Evolutionary conservation across 1,140 invertebrate genomes (phyloP), one percentile per base, ranked within the genome.

Genomic region (Leptinotarsa undecemlineata): DNA sequence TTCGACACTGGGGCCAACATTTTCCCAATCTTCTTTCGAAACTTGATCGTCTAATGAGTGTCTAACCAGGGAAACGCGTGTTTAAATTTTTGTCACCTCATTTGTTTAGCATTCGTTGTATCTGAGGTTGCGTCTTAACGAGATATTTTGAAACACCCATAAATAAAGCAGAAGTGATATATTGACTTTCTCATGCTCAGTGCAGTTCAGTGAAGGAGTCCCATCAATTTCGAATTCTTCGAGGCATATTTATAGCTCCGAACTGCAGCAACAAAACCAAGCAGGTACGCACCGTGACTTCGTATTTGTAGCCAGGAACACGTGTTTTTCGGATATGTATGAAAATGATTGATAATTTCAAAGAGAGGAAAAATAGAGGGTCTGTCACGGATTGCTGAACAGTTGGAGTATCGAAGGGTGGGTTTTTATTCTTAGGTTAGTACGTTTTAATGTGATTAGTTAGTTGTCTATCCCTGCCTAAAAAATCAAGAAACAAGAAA

Each of bases 211-310:
- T 19, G 67, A 47, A 68, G 67, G 67, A 68, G 42, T 19, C 67
- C n/a, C 67, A 68, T 68, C 42, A 68, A 68, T 68, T 68, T 47
- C 42, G 67, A 19, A 68, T 68, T 68, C 67, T 68, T 68, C 19
- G 26, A 47, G 67, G 67, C 42, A 47, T 68, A 68, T 68, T 68
- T 68, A 68, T 68, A 68, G 67, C 51, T 57, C 17, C 17, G n/a
- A 57, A 57, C 51, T 57, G 51, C 51, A 19, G 51, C 51, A 57
- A 57, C 17, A 3, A 3, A 57, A 57, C 17, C n/a, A 19, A 17
- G n/a, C 51, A 57, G 51, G 51, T 57, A 57, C 51, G 51, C 51
- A 15, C 15, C 51, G 51, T 57, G 51, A 57, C 17, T 57, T 57
- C 51, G 51, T 57, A 57, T 57, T 19, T 19, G 15, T 57, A 57